Conservation (phyloP, 2,888 invertebrate genomes). For the Drosophila stalkeri region DNA sequence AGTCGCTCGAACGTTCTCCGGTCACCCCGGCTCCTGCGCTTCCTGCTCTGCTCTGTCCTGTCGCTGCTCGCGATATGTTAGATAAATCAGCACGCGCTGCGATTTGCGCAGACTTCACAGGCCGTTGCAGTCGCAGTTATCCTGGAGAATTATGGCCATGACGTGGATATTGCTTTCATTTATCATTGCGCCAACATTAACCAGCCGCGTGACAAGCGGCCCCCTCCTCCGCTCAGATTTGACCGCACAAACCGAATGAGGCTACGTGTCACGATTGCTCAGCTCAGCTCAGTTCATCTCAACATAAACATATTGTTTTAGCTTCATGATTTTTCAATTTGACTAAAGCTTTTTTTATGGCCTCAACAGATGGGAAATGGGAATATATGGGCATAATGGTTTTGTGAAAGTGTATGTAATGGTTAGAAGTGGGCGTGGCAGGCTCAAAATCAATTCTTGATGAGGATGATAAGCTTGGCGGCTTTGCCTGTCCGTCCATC, state of each 20-base stretch:
- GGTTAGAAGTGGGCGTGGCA: not conserved
- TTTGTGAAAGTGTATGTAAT: not conserved
- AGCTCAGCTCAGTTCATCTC: not conserved
- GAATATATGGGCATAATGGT: not conserved
- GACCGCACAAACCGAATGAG: not conserved
- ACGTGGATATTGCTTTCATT: conserved; percentile 45
- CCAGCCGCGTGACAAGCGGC: not conserved
- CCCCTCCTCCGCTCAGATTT: not conserved
- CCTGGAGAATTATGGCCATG: conserved; percentile 28
- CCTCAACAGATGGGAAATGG: not conserved
- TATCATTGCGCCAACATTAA: conserved; percentile 23
- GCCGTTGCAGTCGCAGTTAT: conserved; percentile 20
- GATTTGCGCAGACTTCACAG: conserved; percentile 50
- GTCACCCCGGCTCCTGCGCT: not conserved
- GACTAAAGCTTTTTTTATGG: conserved; percentile 6
- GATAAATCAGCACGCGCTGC: conserved; percentile 65
- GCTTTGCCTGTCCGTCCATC: not conserved
- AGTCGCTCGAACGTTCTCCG: conserved; percentile 6
- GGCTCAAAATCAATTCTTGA: not conserved
- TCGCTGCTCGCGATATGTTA: conserved; percentile 40
- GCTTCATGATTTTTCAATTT: conserved; percentile 4
- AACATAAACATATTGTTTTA: not conserved
- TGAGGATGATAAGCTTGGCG: not conserved
- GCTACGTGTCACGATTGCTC: not conserved
- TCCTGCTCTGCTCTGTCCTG: conserved; percentile 5